Percentiles rank a stretch among this genome's conserved stretches.
Evolutionary conservation across 2,113 vertebrate genomes (phyloP).

Genomic region (Chaenogobius annularis): DNA sequence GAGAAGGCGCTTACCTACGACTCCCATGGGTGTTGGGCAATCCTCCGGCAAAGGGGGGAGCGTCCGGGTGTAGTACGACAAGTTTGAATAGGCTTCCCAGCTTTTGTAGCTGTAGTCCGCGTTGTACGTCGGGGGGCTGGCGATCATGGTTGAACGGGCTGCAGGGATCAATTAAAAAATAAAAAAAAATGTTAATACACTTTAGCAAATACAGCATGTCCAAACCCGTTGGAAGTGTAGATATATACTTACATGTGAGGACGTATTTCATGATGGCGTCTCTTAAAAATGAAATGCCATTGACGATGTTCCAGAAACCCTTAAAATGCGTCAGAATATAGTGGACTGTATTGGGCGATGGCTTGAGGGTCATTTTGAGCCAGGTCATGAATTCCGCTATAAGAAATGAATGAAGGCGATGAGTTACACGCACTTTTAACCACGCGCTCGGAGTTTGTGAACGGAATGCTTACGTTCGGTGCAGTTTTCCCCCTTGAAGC

Average conservation of each 20-base stretch:
- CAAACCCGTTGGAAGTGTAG: not conserved
- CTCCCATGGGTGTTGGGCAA: slow-evolving; percentile 96
- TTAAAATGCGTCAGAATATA: slow-evolving; percentile 94
- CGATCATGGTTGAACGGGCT: slow-evolving; percentile 92
- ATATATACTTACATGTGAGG: slow-evolving; percentile 87
- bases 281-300: slow-evolving; percentile 86
- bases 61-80: slow-evolving; percentile 89
- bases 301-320: slow-evolving; percentile 92
- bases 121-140: slow-evolving; percentile 94
- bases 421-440: too few species aligned
- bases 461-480: slow-evolving; percentile 81
- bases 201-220: not conserved
- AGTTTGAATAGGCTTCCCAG: slow-evolving; percentile 95
- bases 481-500: slow-evolving; percentile 89
- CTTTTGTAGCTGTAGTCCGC: slow-evolving; percentile 87
- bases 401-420: not conserved
- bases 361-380: slow-evolving; percentile 85
- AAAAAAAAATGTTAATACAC: not conserved
- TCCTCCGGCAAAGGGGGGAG: slow-evolving; percentile 88
- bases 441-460: not conserved
- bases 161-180: slow-evolving; percentile 41
- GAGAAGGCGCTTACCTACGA: slow-evolving; percentile 81
- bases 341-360: slow-evolving; percentile 87
- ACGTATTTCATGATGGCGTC: slow-evolving; percentile 92
- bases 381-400: slow-evolving; percentile 90